Evolutionary conservation across 2,113 vertebrate genomes (phyloP).

Genomic region (Rhinopomastus cyanomelas): DNA sequence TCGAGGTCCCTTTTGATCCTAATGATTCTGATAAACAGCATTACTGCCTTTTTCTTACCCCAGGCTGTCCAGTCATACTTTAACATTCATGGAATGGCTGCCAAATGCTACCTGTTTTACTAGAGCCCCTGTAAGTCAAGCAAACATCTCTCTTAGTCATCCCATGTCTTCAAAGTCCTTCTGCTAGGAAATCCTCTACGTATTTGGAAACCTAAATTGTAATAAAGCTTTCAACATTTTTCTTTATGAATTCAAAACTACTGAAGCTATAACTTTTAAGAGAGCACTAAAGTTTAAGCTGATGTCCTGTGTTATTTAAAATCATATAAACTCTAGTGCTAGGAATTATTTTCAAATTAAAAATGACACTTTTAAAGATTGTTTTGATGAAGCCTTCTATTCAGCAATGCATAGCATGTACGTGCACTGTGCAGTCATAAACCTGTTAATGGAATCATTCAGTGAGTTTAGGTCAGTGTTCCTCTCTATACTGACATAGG

Average conservation of each 20-base stretch:
- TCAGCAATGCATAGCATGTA: not conserved
- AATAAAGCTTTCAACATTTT: conserved; percentile 8
- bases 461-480: not conserved
- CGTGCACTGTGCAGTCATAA: not conserved
- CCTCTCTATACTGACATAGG: not conserved
- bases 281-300: conserved; percentile 9
- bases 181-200: not conserved
- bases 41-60: not conserved
- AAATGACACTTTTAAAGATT: not conserved
- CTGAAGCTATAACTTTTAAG: conserved; percentile 6
- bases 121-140: not conserved
- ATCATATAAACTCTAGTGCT: not conserved
- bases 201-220: not conserved
- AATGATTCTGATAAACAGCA: too few species aligned
- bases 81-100: not conserved
- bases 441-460: not conserved
- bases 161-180: not conserved
- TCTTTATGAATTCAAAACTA: conserved; percentile 1
- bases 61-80: not conserved
- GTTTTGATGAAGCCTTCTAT: not conserved
- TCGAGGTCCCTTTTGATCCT: too few species aligned
- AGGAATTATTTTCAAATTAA: conserved; percentile 19
- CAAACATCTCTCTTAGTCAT: not conserved
- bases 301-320: conserved; percentile 7
- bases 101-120: not conserved